phyloP scores from a whole-genome alignment of 2,888 invertebrate species.

The Uloborus plumipes region DNA sequence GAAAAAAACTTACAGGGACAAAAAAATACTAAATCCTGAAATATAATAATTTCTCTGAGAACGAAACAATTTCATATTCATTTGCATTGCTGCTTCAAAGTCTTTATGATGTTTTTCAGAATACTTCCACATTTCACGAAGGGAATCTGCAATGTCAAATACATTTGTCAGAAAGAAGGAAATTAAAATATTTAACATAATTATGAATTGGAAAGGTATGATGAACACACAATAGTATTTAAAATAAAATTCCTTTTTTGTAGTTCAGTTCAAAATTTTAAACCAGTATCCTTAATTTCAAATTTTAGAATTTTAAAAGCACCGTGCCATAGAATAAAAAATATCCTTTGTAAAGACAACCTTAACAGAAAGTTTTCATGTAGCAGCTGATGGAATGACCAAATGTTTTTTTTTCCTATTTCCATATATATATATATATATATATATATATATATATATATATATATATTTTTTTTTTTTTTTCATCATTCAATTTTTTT shows the following conservation, averaged over 20 bases:
- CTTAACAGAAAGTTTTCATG: too few species aligned
- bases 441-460: too few species aligned
- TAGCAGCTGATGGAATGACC: too few species aligned
- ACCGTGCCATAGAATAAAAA: too few species aligned
- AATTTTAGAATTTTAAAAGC: too few species aligned
- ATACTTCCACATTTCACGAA: slow-evolving; percentile 94
- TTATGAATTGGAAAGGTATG: neutral
- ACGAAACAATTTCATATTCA: slow-evolving; percentile 92
- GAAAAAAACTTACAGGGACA: slow-evolving; percentile 78
- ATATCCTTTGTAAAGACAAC: too few species aligned
- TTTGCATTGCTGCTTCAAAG: slow-evolving; percentile 90
- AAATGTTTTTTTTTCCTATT: too few species aligned
- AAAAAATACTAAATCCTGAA: slow-evolving; percentile 95
- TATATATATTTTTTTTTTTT: too few species aligned
- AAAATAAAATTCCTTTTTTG: neutral
- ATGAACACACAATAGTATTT: neutral
- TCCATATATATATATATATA: too few species aligned
- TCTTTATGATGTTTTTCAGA: slow-evolving; percentile 76
- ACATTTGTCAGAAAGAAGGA: neutral
- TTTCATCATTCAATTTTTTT: too few species aligned
- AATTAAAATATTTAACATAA: neutral
- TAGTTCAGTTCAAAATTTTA: too few species aligned
- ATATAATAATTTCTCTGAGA: slow-evolving; percentile 99
- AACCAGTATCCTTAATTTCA: too few species aligned
- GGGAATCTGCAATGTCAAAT: slow-evolving; percentile 79